Percentiles rank a stretch among this genome's conserved stretches.
phyloP scores from a whole-genome alignment of 2,797 vertebrate species.

The Rhinichthys osculus region DNA sequence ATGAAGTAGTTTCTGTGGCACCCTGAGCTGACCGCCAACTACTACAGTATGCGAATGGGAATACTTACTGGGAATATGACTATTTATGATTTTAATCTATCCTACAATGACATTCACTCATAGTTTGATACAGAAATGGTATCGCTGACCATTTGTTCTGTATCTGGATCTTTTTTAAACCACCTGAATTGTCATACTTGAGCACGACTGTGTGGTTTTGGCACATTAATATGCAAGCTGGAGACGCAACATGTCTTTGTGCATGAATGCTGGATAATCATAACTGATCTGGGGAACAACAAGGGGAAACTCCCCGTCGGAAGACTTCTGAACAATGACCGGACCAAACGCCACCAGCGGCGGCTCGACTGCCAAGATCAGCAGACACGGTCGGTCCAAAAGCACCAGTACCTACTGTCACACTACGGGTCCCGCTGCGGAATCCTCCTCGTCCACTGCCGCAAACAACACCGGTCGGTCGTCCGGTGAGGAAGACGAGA shows the following conservation, averaged over 20 bases:
- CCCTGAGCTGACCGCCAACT: neutral
- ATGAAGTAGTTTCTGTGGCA: conserved; percentile 36
- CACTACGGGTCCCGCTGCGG: conserved; percentile 65
- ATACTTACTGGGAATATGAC: neutral
- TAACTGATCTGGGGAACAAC: conserved; percentile 35
- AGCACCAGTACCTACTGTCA: conserved; percentile 79
- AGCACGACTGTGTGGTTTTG: conserved; percentile 9
- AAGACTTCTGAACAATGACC: conserved; percentile 74
- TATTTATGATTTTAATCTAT: neutral
- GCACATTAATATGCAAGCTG: conserved; percentile 35
- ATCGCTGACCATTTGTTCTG: neutral
- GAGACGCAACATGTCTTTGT: conserved; percentile 57
- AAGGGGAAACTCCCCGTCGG: conserved; percentile 41
- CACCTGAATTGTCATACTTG: neutral
- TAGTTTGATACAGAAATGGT: conserved; percentile 18
- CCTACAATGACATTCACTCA: neutral
- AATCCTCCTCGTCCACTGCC: conserved; percentile 69
- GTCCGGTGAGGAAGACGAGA: conserved; percentile 86
- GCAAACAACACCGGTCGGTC: conserved; percentile 79
- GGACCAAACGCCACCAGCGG: conserved; percentile 80
- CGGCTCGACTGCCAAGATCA: conserved; percentile 76
- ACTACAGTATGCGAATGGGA: conserved; percentile 39
- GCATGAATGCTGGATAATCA: conserved; percentile 1
- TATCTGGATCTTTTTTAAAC: neutral
- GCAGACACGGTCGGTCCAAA: conserved; percentile 87